Percentiles rank a stretch among this genome's conserved stretches.
Evolutionary conservation across 2,888 invertebrate species (phyloP).

Genomic region (Phortica magna): DNA sequence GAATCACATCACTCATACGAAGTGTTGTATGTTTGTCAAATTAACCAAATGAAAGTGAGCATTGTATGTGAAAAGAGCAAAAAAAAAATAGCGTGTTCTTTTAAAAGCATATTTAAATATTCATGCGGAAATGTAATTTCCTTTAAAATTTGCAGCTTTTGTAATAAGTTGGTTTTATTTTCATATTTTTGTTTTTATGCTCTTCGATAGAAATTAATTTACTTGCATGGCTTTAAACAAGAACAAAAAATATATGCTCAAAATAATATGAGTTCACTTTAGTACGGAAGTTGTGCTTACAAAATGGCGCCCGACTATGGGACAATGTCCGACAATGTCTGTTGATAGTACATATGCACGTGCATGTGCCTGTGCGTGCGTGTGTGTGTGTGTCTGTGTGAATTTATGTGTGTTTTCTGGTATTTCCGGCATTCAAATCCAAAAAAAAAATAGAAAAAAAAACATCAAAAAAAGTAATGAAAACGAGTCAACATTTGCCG

Average conservation of each 20-base stretch:
- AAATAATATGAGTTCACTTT: neutral
- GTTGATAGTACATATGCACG: neutral
- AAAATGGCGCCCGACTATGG: constrained; percentile 12
- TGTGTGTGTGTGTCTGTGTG: neutral
- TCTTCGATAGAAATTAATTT: neutral
- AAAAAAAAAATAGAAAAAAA: neutral
- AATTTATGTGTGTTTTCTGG: neutral
- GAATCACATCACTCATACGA: constrained; percentile 22
- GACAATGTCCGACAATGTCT: neutral
- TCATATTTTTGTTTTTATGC: neutral
- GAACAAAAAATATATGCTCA: neutral
- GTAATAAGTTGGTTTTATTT: neutral
- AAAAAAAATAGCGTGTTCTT: neutral
- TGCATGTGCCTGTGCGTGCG: neutral
- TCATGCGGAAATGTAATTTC: constrained; percentile 18
- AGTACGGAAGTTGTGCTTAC: constrained; percentile 4
- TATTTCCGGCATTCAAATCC: constrained; percentile 15
- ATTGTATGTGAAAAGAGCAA: neutral
- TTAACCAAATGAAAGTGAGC: neutral
- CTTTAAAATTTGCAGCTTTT: neutral
- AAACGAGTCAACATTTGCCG: neutral
- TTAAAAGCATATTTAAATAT: constrained; percentile 24
- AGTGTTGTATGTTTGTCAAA: neutral
- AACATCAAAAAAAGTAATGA: neutral
- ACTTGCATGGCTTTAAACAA: neutral